Evolutionary conservation across 2,888 invertebrate genomes (phyloP).

Genomic region (Eupithecia dodoneata): DNA sequence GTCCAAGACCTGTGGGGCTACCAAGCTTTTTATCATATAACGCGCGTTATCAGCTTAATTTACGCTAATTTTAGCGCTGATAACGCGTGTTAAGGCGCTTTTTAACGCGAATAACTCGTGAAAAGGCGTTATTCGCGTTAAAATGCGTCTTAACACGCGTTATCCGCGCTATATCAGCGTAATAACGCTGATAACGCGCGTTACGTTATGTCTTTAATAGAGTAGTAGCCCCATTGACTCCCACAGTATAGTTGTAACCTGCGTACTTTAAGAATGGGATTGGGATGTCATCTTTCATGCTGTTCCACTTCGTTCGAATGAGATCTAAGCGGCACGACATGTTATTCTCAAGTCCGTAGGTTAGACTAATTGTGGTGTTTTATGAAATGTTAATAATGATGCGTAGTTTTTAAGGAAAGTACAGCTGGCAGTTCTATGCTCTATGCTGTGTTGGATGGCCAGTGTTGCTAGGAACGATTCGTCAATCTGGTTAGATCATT

Average conservation of each 20-base stretch:
- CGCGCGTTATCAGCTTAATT: too few relatives aligned
- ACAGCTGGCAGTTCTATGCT: background rate
- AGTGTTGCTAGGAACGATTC: background rate
- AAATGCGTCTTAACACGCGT: too few relatives aligned
- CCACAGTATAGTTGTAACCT: background rate
- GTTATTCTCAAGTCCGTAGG: background rate
- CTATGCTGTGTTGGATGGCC: slow-evolving; percentile 1
- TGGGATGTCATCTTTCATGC: background rate
- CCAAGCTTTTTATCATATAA: too few relatives aligned
- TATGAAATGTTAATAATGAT: background rate
- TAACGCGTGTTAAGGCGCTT: too few relatives aligned
- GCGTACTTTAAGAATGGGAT: background rate
- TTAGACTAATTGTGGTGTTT: background rate
- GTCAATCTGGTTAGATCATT: background rate
- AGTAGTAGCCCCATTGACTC: background rate
- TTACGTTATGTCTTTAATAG: too few relatives aligned
- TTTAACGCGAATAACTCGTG: too few relatives aligned
- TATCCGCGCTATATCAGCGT: too few relatives aligned
- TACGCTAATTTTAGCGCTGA: too few relatives aligned
- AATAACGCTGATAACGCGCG: too few relatives aligned
- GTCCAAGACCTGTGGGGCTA: background rate
- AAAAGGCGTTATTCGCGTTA: too few relatives aligned
- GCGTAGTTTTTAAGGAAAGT: background rate
- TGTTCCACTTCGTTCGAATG: background rate
- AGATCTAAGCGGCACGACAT: background rate